Evolutionary conservation across 2,888 invertebrate species (phyloP), one percentile per base, ranked within the genome.

Genomic region (Lycia hirtaria): DNA sequence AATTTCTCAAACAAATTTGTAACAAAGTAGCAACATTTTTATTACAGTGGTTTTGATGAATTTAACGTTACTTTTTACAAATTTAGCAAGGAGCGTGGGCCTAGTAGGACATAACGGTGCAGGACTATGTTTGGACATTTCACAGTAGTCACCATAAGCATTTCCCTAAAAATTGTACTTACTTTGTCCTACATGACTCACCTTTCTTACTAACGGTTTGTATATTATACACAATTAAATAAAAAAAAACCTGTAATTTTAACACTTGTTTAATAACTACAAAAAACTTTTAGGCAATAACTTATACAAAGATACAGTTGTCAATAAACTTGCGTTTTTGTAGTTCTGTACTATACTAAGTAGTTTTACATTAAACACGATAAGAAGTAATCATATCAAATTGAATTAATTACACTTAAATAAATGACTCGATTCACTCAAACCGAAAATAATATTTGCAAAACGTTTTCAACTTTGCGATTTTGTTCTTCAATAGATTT

Each of bases 401-500:
- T n/a, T n/a, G n/a, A n/a, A n/a, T n/a, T n/a, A n/a, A n/a, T n/a
- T n/a, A n/a, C n/a, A n/a, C n/a, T n/a, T n/a, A n/a, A n/a, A n/a
- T n/a, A n/a, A n/a, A n/a, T n/a, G n/a, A n/a, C 30, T 12, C 7
- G n/a, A 38, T 7, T 7, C 7, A 9, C 41, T 68, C 78, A 86
- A 64, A 87, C 64, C 2, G 83, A 77, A 38, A 89, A 77, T n/a
- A 88, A 53, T 64, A 91, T 87, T 75, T 89, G 83, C 44, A 90
- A 65, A 10, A 85, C 73, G 52, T 79, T 82, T 38, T 81, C 78
- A 26, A 78, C 69, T 56, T 79, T 80, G 33, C 81, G 71, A 20
- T 63, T 69, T 37, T 73, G 73, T 71, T 69, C 17, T 49, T 52
- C 37, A 3, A 4, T 67, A 33, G 71, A 72, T 71, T 68, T 14